phyloP scores from a whole-genome alignment of 2,888 invertebrate species.

The Eilema sororculum region DNA sequence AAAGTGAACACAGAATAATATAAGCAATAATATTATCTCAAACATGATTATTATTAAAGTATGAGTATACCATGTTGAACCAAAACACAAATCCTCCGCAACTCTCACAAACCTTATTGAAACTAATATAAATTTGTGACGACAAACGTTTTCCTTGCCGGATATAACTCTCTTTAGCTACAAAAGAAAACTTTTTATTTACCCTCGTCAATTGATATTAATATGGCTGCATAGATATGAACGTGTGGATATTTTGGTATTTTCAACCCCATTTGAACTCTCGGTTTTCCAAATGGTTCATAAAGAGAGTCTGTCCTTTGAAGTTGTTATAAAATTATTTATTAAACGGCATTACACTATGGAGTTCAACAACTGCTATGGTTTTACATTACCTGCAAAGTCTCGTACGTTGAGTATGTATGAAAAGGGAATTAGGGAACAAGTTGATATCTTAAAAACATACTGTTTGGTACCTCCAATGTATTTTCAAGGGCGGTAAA shows the following conservation, averaged over 20 bases:
- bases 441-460: too few relatives aligned
- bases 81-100: neutral
- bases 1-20: too few relatives aligned
- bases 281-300: neutral
- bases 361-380: too few relatives aligned
- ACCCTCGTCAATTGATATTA: conserved; percentile 24
- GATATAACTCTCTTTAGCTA: conserved; percentile 35
- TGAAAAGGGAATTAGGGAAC: too few relatives aligned
- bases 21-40: neutral
- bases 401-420: too few relatives aligned
- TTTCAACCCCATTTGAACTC: neutral
- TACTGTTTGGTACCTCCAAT: too few relatives aligned
- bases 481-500: too few relatives aligned
- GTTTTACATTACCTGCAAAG: too few relatives aligned
- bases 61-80: neutral
- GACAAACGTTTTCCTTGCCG: conserved; percentile 28
- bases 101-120: neutral
- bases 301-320: neutral
- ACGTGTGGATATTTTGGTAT: neutral
- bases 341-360: too few relatives aligned
- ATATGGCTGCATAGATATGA: conserved; percentile 8
- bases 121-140: conserved; percentile 13
- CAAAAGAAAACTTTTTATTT: conserved; percentile 36
- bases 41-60: neutral
- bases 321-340: neutral